Evolutionary conservation across 1,140 invertebrate genomes (phyloP), one percentile per base, ranked within the genome.

Genomic region (Papilio polyxenes): DNA sequence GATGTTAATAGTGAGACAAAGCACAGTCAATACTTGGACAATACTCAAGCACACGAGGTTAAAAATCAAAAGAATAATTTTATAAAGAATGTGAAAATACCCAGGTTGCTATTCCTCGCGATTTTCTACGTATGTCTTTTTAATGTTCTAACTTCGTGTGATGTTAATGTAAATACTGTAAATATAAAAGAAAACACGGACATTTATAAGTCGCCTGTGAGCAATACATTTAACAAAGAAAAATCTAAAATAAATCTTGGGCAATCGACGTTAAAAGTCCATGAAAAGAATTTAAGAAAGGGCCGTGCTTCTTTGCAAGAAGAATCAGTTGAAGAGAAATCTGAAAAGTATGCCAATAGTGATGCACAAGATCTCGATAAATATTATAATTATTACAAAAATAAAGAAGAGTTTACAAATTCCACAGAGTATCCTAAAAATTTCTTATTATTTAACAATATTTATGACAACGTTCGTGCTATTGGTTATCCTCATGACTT

Each of bases 401-500:
- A 87, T 53, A 90, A 89, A 83, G 86, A 90, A 77, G 83, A 87
- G 53, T n/a, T 83, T 40, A 82, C 75, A 8, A 91, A 90, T 76
- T 59, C 82, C 7, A 89, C 89, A 2, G 85, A 87, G 8, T 82
- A 72, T 59, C 82, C 85, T 9, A 81, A 82, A 53, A 82, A 82
- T 37, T 83, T 76, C 40, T 80, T 83, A 62, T 76, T 86, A 40
- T 82, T 85, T 89, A 40, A 91, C 92, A 93, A 95, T 37, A 83
- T 92, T 23, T 95, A 95, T 80, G 94, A 95, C 13, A 95, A 95
- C 75, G 92, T 95, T 77, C 94, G 95, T 75, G 88, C 96, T 7
- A 92, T 92, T 11, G 92, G 93, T 11, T 88, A 89, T 83, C 93
- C 92, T 4, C 92, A 94, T 72, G 89, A 93, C 80, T 85, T 94